Conservation (phyloP, 2,888 invertebrate species). For the Eurois occulta region DNA sequence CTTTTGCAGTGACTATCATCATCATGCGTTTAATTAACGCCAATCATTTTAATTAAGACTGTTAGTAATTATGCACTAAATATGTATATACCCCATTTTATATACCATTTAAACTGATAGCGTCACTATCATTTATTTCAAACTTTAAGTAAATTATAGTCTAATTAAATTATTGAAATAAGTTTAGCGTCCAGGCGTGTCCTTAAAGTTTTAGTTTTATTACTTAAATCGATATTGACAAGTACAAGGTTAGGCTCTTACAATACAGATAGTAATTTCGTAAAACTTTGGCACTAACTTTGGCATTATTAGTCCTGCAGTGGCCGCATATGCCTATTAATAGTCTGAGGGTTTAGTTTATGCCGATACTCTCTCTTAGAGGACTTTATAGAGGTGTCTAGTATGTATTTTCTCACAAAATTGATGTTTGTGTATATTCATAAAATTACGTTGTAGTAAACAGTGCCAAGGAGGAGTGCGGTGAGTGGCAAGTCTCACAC, state of each 20-base stretch:
- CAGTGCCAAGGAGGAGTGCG: neutral
- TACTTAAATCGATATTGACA: conserved; percentile 49
- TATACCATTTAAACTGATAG: neutral
- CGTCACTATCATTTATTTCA: neutral
- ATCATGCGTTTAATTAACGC: neutral
- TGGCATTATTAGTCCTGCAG: conserved; percentile 38
- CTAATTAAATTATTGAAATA: conserved; percentile 16
- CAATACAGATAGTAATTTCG: conserved; percentile 34
- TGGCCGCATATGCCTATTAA: conserved; percentile 37
- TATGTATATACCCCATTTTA: too few species aligned
- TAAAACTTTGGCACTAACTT: conserved; percentile 53
- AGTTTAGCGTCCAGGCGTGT: conserved; percentile 22
- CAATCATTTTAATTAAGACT: neutral
- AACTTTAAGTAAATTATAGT: conserved; percentile 12
- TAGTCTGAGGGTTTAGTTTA: conserved; percentile 37
- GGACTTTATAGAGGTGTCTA: conserved; percentile 2
- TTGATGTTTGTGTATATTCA: neutral
- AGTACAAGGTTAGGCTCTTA: conserved; percentile 34
- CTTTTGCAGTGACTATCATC: neutral
- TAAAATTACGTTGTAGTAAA: neutral
- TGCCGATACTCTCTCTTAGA: conserved; percentile 3
- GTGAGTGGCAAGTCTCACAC: neutral
- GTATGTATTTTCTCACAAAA: conserved; percentile 2
- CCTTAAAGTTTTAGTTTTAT: conserved; percentile 36
- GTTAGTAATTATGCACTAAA: neutral